Evolutionary conservation across 2,113 vertebrate species (phyloP), one percentile per base, ranked within the genome.

Genomic region (Clinocottus analis): DNA sequence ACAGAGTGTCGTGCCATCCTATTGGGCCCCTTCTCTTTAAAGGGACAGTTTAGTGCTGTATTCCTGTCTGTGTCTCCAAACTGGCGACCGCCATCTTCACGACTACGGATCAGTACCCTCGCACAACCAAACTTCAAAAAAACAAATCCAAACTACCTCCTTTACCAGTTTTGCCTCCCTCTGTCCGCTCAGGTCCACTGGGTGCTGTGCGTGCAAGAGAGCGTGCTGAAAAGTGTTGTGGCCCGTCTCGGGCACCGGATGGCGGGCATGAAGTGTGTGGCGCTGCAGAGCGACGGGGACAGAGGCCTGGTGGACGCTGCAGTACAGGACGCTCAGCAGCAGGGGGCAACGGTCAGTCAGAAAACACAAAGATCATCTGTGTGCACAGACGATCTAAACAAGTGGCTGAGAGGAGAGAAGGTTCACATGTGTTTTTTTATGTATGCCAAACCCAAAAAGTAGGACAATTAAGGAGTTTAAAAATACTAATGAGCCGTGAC

Each of bases 181-280:
- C 14, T 55, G 19, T n/a, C 23, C 1, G 49, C 6, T 53, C 86
- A 95, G 94, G 64, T 92, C 78, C 63, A 93, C 72, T 95, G 95
- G 92, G 82, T 96, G 85, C 82, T 97, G 74, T 95, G 93, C 14
- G 92, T 97, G 66, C 97, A 98, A 89, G 95, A 97, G 90, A 94
- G 94, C 0, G 93, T 96, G 63, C 87, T 86, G 83, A 93, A 95
- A 17, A 84, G 89, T 2, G 79, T 95, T 0, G 66, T 95, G 59
- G 85, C 70, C 21, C 93, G 94, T 45, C 93, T 98, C n/a, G 92
- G 82, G 85, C 68, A 86, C 7, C 93, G 95, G 29, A 93, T 97
- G 92, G 82, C 77, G 0, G 88, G 83, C 29, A 91, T 97, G 39
- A 95, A 95, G 35, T 83, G 90, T 1, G 93, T 97, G 23, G n/a